A percentile compares a stretch with the other conserved stretches of the same genome.
These are phyloP conservation scores for Stenoptilia bipunctidactyla DNA, from an alignment of 2,888 invertebrate genomes.

Conservation along the genomic window DNA sequence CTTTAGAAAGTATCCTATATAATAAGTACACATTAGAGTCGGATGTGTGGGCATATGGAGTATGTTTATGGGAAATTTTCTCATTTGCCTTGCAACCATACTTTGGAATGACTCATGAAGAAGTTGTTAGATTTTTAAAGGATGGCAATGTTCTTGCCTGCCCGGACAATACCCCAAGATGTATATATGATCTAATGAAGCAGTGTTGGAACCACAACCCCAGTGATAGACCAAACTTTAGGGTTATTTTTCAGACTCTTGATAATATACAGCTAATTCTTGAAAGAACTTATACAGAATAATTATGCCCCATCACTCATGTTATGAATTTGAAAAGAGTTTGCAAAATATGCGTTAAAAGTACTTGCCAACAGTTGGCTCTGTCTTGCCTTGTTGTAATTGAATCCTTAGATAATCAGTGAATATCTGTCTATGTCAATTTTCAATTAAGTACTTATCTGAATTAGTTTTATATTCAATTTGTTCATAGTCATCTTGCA, in stretches of 20 bases:
- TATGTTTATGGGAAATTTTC: constrained; percentile 97
- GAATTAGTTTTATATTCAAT: background rate
- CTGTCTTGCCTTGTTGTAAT: background rate
- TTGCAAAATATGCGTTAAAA: background rate
- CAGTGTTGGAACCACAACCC: constrained; percentile 94
- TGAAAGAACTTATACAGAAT: constrained; percentile 57
- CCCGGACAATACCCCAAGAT: constrained; percentile 90
- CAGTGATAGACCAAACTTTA: constrained; percentile 87
- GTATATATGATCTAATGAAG: constrained; percentile 92
- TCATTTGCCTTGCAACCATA: constrained; percentile 97
- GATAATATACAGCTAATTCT: constrained; percentile 74
- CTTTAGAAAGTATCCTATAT: constrained; percentile 94
- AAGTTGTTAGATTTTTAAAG: constrained; percentile 94
- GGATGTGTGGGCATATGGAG: constrained; percentile 98
- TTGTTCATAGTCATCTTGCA: background rate
- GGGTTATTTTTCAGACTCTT: constrained; percentile 82
- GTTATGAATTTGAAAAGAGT: background rate
- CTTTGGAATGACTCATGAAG: constrained; percentile 97
- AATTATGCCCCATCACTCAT: constrained; percentile 18
- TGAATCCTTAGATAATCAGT: background rate
- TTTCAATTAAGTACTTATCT: background rate
- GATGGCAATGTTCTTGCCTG: constrained; percentile 92
- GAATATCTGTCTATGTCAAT: background rate
- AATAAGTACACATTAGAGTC: constrained; percentile 97
- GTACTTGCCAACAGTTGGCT: too few species aligned